Evolutionary conservation across 2,113 vertebrate genomes (phyloP), one percentile per base, ranked within the genome.

Genomic region (Piliocolobus tephrosceles): DNA sequence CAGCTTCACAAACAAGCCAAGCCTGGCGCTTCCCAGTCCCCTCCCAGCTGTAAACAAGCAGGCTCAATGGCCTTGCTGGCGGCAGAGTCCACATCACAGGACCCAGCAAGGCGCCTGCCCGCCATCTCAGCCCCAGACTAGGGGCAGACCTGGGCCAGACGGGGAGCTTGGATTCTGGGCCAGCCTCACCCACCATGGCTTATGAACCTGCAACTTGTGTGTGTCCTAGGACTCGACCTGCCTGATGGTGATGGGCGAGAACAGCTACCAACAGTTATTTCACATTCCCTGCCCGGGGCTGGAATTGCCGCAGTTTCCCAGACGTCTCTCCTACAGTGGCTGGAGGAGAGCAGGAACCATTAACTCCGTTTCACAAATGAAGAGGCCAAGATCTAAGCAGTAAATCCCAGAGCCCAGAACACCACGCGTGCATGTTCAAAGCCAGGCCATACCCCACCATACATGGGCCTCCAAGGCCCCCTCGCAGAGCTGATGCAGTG

Each of bases 181-280:
- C 57, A 2, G 76, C 38, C 45, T 52, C 61, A 52, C 8, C 83
- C 20, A 14, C 30, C 16, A 38, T 23, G 9, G 0, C 13, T 8
- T 38, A 7, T 27, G 12, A 22, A 43, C 7, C 35, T 58, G n/a
- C 5, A 61, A 57, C n/a, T 52, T 40, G 23, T 50, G 8, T 80
- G 78, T 9, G 5, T 50, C 86, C 32, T 72, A 25, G 6, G 40
- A 23, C 5, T 8, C 4, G 10, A 27, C 40, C 12, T 78, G 64
- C n/a, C 8, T 0, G 0, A 3, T 9, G 64, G 52, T 8, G 5
- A 11, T 8, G 17, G 30, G 11, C 14, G 27, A 40, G 40, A 52
- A 55, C 50, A 20, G 32, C 0, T 8, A 61, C 22, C 47, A 64
- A 16, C 17, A 76, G 68, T 58, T 25, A 55, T 45, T 38, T 12